These are phyloP conservation scores for Hydractinia symbiolongicarpus DNA, from an alignment of 30 jellyfish, hydroid and myxozoan genomes.

Conservation along the genomic window DNA sequence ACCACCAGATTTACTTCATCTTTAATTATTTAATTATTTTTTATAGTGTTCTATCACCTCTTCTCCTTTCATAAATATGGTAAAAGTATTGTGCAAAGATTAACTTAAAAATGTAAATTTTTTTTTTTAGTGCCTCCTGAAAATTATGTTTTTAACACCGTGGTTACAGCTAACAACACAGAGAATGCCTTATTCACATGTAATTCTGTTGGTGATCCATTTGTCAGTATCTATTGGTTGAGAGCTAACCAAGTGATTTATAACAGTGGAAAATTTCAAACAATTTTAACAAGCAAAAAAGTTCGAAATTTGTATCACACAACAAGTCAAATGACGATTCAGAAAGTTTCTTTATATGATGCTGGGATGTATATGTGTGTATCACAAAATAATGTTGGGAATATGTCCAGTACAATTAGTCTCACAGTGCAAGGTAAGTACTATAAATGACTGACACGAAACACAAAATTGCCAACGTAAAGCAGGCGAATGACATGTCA, in stretches of 20 bases:
- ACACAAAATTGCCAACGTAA: no score
- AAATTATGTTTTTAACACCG: background rate
- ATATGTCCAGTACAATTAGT: background rate
- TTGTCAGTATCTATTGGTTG: background rate
- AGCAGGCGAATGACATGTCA: no score
- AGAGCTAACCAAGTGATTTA: background rate
- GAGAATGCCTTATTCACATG: background rate
- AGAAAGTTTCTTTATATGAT: background rate
- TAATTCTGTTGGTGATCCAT: slow-evolving; percentile 1
- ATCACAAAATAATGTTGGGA: background rate
- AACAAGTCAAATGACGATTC: background rate
- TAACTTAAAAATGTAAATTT: no score
- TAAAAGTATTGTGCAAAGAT: no score
- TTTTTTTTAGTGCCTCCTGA: background rate
- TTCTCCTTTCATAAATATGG: no score
- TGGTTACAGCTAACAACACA: background rate
- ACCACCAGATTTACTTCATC: no score
- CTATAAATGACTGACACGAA: no score
- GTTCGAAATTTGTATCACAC: background rate
- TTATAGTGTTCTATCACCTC: no score
- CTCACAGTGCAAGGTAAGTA: background rate
- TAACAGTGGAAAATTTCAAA: background rate
- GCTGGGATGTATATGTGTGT: background rate
- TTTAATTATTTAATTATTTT: no score
- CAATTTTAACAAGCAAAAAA: no score